Base-by-base conservation (phyloP, 2,888 invertebrate species). In the Ormyrus thymus region DNA sequence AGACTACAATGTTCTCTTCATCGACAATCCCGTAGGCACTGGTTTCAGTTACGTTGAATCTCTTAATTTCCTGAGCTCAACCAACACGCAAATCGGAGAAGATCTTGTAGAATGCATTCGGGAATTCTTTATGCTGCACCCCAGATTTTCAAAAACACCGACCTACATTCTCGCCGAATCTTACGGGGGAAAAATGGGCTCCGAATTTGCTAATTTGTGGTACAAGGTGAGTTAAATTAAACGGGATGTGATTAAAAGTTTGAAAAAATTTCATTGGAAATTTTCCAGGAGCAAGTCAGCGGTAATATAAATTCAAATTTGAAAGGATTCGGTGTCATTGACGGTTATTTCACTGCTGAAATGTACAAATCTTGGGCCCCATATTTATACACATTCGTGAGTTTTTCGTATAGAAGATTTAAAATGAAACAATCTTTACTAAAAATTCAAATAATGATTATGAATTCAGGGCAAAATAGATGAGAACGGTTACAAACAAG, bases 161-260 rank as follows among this genome's bases (percentile, higher is more conserved):
- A 91, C 96, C 58, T 97, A 97, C 87, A 95, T 97, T 81, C 95
- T 96, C 86, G 95, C 95, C 13, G 97, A 97, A 89, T 97, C 97
- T 0, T 97, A 97, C 88, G 97, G 97, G 13, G 97, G 97, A 2
- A 97, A 97, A 91, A 97, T 97, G 96, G 95, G 96, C 0, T 93
- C 95, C 0, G 96, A 96, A 85, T 97, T 97, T 88, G 96, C 95
- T 9, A 88, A 91, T 9, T 59, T 82, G 11, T 91, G 94, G 88
- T 87, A 91, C 74, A 90, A 92, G 89, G 94, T 93, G 86, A 83
- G 58, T 45, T 62, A 55, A 45, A n/a, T 45, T 74, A 29, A 29
- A 29, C 29, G 29, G 7, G 29, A 61, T 1, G 43, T 43, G 9
- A 4, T 45, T 10, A 43, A 62, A 61, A 61, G 29, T 46, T 48